Evolutionary conservation across 37 sponge, comb jelly and placozoan genomes (phyloP).

Genomic region (Haliclona indistincta): DNA sequence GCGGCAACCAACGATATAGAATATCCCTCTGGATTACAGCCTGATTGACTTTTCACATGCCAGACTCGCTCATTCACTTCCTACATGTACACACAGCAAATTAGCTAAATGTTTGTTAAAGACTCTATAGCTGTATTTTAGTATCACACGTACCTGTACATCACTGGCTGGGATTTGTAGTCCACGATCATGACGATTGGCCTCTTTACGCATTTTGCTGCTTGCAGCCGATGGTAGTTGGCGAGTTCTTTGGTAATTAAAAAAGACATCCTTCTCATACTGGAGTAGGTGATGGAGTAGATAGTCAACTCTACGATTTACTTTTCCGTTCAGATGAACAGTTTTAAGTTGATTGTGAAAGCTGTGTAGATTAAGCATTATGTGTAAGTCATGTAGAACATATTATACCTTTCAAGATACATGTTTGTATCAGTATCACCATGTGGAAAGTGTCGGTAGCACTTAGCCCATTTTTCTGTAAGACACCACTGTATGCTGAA

Average conservation of each 20-base stretch:
- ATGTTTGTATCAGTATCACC: constrained; percentile 43
- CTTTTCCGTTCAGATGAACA: constrained; percentile 32
- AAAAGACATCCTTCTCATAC: constrained; percentile 29
- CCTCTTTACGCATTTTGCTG: constrained; percentile 3
- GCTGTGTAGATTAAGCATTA: constrained; percentile 8
- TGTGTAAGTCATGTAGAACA: neutral
- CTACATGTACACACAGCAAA: no score
- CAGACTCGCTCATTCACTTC: constrained; percentile 6
- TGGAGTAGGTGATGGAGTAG: constrained; percentile 21
- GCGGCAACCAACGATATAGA: neutral
- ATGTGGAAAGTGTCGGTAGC: constrained; percentile 26
- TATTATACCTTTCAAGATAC: constrained; percentile 29
- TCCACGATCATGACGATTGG: constrained; percentile 14
- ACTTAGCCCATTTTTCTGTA: constrained; percentile 38
- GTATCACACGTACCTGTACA: neutral
- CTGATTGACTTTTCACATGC: constrained; percentile 21
- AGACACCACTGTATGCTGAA: neutral
- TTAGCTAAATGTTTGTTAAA: no score
- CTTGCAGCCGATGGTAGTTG: neutral
- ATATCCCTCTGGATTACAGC: neutral
- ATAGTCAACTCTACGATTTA: constrained; percentile 38
- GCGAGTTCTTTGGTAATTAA: constrained; percentile 5
- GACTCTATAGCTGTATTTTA: no score
- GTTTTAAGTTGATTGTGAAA: constrained; percentile 47
- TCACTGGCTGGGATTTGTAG: neutral